Base-by-base conservation (phyloP, 2,888 invertebrate species). In the Scelioninae gen. 1 region DNA sequence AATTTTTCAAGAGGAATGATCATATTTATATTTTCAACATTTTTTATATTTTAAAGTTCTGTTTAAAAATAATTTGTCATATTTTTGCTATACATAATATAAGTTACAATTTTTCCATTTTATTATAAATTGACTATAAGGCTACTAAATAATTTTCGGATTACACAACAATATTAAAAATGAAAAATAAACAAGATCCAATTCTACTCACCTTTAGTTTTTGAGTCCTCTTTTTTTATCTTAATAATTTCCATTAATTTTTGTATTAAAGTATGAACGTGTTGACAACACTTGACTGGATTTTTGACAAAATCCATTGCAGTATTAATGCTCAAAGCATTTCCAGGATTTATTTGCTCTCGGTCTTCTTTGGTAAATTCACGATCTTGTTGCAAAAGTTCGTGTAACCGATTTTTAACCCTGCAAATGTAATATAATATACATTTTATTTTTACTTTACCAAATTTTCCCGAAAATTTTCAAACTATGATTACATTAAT, bases 221-320 rank as follows among this genome's bases (percentile, higher is more conserved):
- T 97, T 0, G 95, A 95, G 92, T 98, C 97, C 88, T 98, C 97
- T 89, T 96, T 96, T 93, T 98, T 97, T 43, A 95, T 93, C 84
- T 96, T 94, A 49, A 99, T 97, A 76, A 98, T 95, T 85, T 95
- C 95, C 93, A 98, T 95, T 40, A 99, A 94, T 78, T 96, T 96
- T 87, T 97, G 96, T 84, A 99, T 98, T 76, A 98, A 94, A 69
- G 94, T 94, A 89, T 98, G 96, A 40, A 99, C 97, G 89, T 97
- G 96, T 86, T 96, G 95, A 92, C 99, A 99, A 93, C 98, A 98
- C 87, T 95, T 95, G 49, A 96, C 96, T 0, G 99, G 99, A 93
- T 99, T 99, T 93, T 97, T 97, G 0, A 99, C 98, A 92, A 97
- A 98, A 89, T 97, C 96, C 93, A 99, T 94, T 0, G 99, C 99